Conservation (phyloP, 1,140 invertebrate genomes). For the Patella vulgata region DNA sequence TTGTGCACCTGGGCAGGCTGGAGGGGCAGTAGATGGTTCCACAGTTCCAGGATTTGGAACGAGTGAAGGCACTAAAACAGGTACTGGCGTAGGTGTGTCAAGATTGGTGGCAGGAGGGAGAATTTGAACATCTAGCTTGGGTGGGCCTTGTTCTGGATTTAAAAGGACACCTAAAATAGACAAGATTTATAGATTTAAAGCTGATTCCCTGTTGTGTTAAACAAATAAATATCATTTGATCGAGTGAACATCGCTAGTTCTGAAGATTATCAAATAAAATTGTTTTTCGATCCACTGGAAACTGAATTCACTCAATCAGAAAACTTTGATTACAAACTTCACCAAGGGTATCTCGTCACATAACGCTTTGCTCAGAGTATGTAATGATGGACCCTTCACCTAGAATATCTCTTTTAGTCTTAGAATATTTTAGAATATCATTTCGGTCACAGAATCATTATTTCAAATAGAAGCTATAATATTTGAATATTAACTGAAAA, state of each 20-base stretch:
- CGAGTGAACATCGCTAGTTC: not conserved
- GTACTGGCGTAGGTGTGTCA: constrained; percentile 39
- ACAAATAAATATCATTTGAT: not conserved
- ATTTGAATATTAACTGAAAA: no score
- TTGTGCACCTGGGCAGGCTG: constrained; percentile 3
- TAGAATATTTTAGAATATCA: no score
- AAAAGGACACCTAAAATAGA: constrained; percentile 24
- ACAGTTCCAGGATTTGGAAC: constrained; percentile 20
- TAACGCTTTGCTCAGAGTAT: no score
- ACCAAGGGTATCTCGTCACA: no score
- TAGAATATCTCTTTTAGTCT: no score
- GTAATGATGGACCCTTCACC: no score
- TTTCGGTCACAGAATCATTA: no score
- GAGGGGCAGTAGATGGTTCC: not conserved
- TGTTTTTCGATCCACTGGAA: not conserved
- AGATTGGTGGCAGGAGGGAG: constrained; percentile 39
- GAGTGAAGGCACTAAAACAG: constrained; percentile 35
- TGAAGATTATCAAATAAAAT: constrained; percentile 2
- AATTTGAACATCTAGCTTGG: constrained; percentile 31
- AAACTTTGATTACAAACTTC: no score
- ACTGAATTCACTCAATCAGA: not conserved
- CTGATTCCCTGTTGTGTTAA: not conserved
- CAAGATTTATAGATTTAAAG: not conserved
- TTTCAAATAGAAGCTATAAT: no score
- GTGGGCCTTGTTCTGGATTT: constrained; percentile 38